Evolutionary conservation across 2,113 vertebrate genomes (phyloP).

Genomic region (Podarcis raffonei): DNA sequence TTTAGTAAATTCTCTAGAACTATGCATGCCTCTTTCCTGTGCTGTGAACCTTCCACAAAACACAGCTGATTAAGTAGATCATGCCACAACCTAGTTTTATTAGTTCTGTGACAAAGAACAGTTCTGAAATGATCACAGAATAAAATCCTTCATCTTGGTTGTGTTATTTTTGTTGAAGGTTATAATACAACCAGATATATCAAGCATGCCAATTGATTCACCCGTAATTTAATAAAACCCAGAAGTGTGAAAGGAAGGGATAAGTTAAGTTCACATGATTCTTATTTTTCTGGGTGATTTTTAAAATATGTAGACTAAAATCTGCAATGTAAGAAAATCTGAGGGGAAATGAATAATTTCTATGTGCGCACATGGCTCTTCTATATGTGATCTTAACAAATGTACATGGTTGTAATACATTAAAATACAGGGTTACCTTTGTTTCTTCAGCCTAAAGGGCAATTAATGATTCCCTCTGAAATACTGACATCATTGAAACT

Average conservation of each 20-base stretch:
- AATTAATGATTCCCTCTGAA: not conserved
- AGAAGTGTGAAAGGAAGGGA: not conserved
- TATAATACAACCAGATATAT: not conserved
- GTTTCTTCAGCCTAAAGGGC: not conserved
- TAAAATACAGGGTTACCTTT: not conserved
- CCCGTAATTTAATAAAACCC: not conserved
- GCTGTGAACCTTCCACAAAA: not conserved
- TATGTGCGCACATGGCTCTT: not conserved
- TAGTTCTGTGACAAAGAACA: not conserved
- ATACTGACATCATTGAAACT: not conserved
- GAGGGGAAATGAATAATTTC: not conserved
- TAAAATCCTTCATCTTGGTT: not conserved
- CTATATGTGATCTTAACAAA: not conserved
- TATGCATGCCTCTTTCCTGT: not conserved
- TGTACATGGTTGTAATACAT: not conserved
- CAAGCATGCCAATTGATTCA: not conserved
- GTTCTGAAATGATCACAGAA: not conserved
- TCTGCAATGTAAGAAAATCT: not conserved
- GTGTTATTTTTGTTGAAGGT: too few species aligned
- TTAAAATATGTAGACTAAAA: not conserved
- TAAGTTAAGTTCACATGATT: not conserved
- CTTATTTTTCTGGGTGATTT: not conserved
- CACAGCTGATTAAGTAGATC: not conserved
- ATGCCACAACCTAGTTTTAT: not conserved
- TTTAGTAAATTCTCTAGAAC: not conserved